Base-by-base conservation (phyloP, 2,113 vertebrate species). In the Xenopus borealis region DNA sequence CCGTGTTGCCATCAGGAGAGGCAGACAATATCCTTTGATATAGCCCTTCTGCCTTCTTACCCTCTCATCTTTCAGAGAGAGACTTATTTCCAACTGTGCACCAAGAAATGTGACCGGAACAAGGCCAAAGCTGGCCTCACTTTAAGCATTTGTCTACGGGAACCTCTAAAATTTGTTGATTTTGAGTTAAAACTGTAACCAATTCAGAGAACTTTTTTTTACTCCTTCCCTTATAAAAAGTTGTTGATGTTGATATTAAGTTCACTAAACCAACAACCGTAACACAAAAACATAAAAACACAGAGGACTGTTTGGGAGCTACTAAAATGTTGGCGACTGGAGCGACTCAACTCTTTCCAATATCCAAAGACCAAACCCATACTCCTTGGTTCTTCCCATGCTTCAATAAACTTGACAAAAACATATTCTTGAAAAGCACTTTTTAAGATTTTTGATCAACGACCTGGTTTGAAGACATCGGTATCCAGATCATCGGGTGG, bases 1-100 rank as follows among this genome's bases (percentile, higher is more conserved):
- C 18, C 18, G 4, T 18, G 7, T 45, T 66, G 17, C 44, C 46
- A 50, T 12, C 65, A 5, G 62, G 27, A 18, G 66, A 65, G 52
- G 66, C 58, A 45, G 59, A 46, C 66, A 23, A 53, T 23, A 27
- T 53, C 18, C 33, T 19, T 4, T 27, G 12, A 40, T 69, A 33
- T 12, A 40, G 58, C 47, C 47, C 63, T 45, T 73, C 52, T 63
- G 57, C 59, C 8, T n/a, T 27, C 8, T 30, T 63, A 19, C 66
- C 73, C 27, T 47, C 27, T 47, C 18, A 11, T 19, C 33, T n/a
- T n/a, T 45, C 17, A n/a, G 17, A 14, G 33, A 65, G 40, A 12
- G 30, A 1, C 44, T n/a, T 7, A 19, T 19, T n/a, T 46, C 44
- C 65, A 44, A 45, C n/a, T 13, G 40, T 64, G 17, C 40, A 40